Base-by-base conservation (phyloP, 2,113 vertebrate species). In the Corydoras sp. region DNA sequence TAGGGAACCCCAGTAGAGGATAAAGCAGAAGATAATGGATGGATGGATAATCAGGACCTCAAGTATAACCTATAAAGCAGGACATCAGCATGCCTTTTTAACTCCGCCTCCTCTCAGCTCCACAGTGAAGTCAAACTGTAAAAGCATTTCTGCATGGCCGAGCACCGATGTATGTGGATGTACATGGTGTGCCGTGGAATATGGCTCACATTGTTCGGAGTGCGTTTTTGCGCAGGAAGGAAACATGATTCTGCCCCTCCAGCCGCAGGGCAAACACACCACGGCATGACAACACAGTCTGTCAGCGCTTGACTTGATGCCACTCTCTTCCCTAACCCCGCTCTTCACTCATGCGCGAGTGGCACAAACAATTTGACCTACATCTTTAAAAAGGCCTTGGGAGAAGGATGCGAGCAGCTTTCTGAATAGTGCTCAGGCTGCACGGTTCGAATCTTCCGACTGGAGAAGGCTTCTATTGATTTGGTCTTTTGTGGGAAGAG, bases 181-280 rank as follows among this genome's bases (percentile, higher is more conserved):
- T 58, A 35, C 30, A 24, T 63, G 72, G 12, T 62, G 29, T 43
- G 55, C 65, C 62, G 65, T 61, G 69, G 59, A 70, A 75, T 49
- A 32, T 67, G 58, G 71, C 58, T 58, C 68, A 65, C 65, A 73
- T 71, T 71, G 72, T 75, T 74, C 67, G 58, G 61, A 74, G 69
- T 72, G 54, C 59, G 65, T 69, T 79, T 65, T 61, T 65, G 48
- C 30, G 54, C 18, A 58, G 62, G 35, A 70, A 32, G 35, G 56
- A 8, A 55, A 63, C 71, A 78, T 65, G 61, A 48, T 58, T 59
- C 31, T 72, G 49, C 59, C 60, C 56, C 59, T 51, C 58, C 24
- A 65, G 65, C 49, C 51, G 58, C 29, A 24, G 15, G 61, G 65
- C 69, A 72, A 78, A 72, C 35, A 67, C 50, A 43, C 18, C 10